phyloP scores from a whole-genome alignment of 2,113 vertebrate genomes.

The Tragelaphus scriptus region DNA sequence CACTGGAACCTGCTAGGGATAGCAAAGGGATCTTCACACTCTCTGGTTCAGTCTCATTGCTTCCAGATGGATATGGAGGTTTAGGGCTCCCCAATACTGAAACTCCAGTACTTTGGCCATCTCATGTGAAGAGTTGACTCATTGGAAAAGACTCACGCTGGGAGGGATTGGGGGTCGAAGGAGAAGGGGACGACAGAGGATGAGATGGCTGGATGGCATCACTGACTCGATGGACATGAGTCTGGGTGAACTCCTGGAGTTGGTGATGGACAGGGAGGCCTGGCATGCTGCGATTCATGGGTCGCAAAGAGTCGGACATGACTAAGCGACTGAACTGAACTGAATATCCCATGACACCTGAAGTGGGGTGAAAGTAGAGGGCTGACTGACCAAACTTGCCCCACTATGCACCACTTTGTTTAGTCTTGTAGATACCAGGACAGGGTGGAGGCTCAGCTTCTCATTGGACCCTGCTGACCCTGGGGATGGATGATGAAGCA shows the following conservation, averaged over 20 bases:
- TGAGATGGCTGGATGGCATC: too few relatives aligned
- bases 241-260: too few relatives aligned
- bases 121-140: too few relatives aligned
- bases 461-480: neutral
- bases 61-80: neutral
- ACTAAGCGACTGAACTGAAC: too few relatives aligned
- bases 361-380: neutral
- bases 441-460: neutral
- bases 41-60: fast-evolving
- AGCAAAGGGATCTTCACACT: neutral
- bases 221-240: too few relatives aligned
- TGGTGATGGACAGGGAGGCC: too few relatives aligned
- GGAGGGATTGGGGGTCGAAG: too few relatives aligned
- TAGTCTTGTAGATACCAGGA: neutral
- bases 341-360: neutral
- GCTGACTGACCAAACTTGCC: neutral
- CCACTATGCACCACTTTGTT: neutral
- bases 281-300: too few relatives aligned
- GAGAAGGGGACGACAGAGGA: too few relatives aligned
- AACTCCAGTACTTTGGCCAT: too few relatives aligned
- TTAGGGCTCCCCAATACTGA: neutral
- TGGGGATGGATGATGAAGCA: neutral
- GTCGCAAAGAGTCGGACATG: too few relatives aligned
- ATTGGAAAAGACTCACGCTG: too few relatives aligned
- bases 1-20: neutral